Evolutionary conservation across 1,140 invertebrate species (phyloP).

Genomic region (Batillaria attramentaria): DNA sequence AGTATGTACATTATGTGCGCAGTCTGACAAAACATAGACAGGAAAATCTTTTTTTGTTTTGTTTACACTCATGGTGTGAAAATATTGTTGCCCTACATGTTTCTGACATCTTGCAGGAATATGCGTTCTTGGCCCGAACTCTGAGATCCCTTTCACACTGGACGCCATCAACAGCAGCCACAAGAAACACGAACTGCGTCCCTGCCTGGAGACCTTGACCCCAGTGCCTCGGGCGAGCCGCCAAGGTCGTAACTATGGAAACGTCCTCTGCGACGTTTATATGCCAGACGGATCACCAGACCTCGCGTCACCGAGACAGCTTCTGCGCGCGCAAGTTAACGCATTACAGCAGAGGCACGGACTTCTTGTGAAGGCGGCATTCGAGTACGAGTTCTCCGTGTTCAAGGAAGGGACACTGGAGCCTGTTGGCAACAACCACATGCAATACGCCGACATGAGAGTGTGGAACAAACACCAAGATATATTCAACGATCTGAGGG

Average conservation of each 20-base stretch:
- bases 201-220: constrained; percentile 19
- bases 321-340: constrained; percentile 9
- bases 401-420: constrained; percentile 18
- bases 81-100: too few species aligned
- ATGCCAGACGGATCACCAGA: constrained; percentile 17
- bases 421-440: neutral
- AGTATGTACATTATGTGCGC: too few species aligned
- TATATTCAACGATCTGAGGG: constrained; percentile 22
- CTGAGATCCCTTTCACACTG: neutral
- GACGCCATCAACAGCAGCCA: neutral
- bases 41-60: too few species aligned
- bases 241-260: constrained; percentile 15
- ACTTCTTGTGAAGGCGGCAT: constrained; percentile 27
- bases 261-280: constrained; percentile 9
- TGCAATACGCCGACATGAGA: neutral
- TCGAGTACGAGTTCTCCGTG: constrained; percentile 33
- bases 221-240: constrained; percentile 8
- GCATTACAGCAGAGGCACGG: constrained; percentile 18
- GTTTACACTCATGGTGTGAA: too few species aligned
- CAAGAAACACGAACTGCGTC: neutral
- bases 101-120: neutral
- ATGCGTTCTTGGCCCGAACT: neutral
- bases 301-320: neutral
- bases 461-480: neutral
- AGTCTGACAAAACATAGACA: too few species aligned